Evolutionary conservation across 2,797 vertebrate species (phyloP), one percentile per base, ranked within the genome.

Genomic region (Adrianichthys oophorus): DNA sequence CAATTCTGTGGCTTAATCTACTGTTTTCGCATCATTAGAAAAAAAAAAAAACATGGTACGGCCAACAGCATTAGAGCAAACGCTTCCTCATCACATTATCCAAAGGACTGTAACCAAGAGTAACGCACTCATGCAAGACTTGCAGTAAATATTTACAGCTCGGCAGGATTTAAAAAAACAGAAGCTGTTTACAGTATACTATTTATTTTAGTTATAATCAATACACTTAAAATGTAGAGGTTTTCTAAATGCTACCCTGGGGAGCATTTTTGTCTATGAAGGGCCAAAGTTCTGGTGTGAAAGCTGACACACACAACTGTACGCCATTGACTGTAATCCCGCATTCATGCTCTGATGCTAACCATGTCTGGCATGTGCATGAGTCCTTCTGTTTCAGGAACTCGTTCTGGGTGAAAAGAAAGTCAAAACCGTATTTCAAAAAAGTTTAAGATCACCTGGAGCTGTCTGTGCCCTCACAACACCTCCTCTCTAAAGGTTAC

Each of bases 281-380:
- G 8, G 48, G 48, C 45, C 5, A 1, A 21, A 41, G 48, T 61
- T 57, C 43, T 42, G 17, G 52, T 48, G 14, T 15, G 19, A 29
- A 57, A 53, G 52, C 41, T 21, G 64, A 48, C 52, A 46, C 61
- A 16, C 1, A n/a, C 21, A 59, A 41, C 52, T 68, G 60, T 53
- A 41, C 7, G 17, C 44, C 70, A 75, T 52, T 48, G 79, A 81
- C 69, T 58, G 69, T 68, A 74, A 79, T 59, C 75, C 85, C 80
- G 85, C 75, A 62, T 66, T 80, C 68, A 52, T 42, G 41, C 72
- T 77, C 78, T 76, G 84, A 84, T 51, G 75, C 56, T 87, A 82
- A 88, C 67, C 23, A 50, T 15, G 52, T 67, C 62, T 83, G 79
- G 69, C 81, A 68, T 82, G 77, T 80, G 77, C 69, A 67, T 79